Percentiles rank a stretch among this genome's conserved stretches.
These are phyloP conservation scores for Miltochrista miniata DNA, from an alignment of 2,888 invertebrate species.

Conservation along the genomic window DNA sequence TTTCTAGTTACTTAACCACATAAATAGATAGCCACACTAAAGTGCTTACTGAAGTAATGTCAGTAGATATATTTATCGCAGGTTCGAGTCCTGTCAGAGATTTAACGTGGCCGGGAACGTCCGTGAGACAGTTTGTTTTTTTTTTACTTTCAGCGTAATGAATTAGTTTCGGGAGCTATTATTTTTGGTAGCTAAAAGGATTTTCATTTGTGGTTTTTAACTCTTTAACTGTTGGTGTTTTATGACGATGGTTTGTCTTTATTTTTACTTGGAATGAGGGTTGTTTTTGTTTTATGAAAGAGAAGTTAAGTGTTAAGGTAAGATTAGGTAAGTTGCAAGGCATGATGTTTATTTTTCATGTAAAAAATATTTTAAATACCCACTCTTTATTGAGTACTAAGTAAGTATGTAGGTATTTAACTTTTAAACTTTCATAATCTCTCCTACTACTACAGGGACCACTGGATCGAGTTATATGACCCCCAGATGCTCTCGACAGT, in stretches of 20 bases:
- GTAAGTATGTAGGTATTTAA: too few relatives aligned
- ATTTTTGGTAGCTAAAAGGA: conserved; percentile 15
- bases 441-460: too few relatives aligned
- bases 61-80: conserved; percentile 60
- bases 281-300: too few relatives aligned
- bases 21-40: conserved; percentile 21
- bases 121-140: conserved; percentile 31
- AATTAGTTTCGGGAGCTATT: conserved; percentile 21
- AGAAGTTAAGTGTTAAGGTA: too few relatives aligned
- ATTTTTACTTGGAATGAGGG: neutral
- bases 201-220: conserved; percentile 14
- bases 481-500: too few relatives aligned
- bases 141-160: conserved; percentile 31
- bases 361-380: too few relatives aligned
- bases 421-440: too few relatives aligned
- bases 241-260: neutral
- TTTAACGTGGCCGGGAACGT: conserved; percentile 39
- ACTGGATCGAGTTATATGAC: too few relatives aligned
- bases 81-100: conserved; percentile 45
- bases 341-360: too few relatives aligned
- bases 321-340: too few relatives aligned
- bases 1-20: conserved; percentile 10
- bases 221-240: conserved; percentile 6
- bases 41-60: conserved; percentile 49
- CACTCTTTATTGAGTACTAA: too few relatives aligned